Percentiles rank a stretch among this genome's conserved stretches.
These are phyloP conservation scores for Drosophila recens DNA, from an alignment of 2,888 invertebrate species.

Conservation along the genomic window DNA sequence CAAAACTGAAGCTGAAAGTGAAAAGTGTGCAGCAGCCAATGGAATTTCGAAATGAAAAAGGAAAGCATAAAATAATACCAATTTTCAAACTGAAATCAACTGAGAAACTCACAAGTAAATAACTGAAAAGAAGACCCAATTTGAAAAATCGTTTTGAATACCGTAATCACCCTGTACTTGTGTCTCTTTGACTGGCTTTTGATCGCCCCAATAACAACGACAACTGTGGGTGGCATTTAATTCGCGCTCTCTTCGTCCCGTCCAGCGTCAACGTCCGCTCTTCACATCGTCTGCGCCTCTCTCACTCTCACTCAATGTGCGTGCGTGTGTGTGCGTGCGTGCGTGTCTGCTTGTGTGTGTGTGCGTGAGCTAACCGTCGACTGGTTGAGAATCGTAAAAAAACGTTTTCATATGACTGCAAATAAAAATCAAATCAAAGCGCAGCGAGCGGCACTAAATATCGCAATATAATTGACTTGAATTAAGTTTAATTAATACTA, in stretches of 20 bases:
- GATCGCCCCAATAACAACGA: conserved; percentile 49
- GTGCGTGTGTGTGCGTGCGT: conserved; percentile 41
- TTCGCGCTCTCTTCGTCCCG: conserved; percentile 64
- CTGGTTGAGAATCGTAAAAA: conserved; percentile 42
- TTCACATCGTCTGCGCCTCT: conserved; percentile 40
- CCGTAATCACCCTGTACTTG: conserved; percentile 70
- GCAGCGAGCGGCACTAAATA: conserved; percentile 22
- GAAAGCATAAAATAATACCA: conserved; percentile 3
- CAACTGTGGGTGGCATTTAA: conserved; percentile 55
- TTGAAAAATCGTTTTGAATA: conserved; percentile 57
- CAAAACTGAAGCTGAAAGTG: not conserved
- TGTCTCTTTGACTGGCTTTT: conserved; percentile 61
- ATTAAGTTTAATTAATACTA: conserved; percentile 13
- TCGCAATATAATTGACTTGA: conserved; percentile 22
- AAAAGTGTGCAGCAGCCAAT: conserved; percentile 17
- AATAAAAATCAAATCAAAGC: conserved; percentile 43
- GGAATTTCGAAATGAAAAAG: not conserved
- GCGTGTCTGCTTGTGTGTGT: conserved; percentile 20
- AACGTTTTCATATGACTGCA: conserved; percentile 48
- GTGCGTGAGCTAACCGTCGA: conserved; percentile 61
- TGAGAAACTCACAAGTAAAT: not conserved
- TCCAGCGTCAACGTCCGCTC: conserved; percentile 43
- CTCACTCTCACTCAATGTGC: conserved; percentile 37
- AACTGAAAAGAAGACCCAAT: conserved; percentile 50
- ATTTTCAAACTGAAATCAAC: conserved; percentile 5